Conservation (phyloP, 2,888 invertebrate species). For the Leucophora obtusa region DNA sequence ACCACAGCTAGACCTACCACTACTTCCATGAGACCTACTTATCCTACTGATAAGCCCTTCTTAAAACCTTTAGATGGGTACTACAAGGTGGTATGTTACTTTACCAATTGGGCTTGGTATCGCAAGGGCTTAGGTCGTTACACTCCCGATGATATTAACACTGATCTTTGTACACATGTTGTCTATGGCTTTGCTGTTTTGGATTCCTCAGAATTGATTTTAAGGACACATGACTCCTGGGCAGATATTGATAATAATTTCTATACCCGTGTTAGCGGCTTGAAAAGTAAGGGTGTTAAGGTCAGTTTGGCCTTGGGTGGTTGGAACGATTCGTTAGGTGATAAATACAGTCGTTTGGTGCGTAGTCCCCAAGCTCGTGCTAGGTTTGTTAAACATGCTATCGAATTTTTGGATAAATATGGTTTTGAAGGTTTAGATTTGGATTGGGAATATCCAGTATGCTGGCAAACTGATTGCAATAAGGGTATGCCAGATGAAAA, state of each 20-base stretch:
- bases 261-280: conserved; percentile 89
- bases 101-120: conserved; percentile 97
- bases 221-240: conserved; percentile 93
- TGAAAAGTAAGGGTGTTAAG: conserved; percentile 89
- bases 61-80: conserved; percentile 82
- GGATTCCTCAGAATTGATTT: conserved; percentile 87
- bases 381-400: conserved; percentile 86
- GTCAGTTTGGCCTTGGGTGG: conserved; percentile 94
- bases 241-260: conserved; percentile 93
- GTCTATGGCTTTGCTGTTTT: conserved; percentile 96
- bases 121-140: conserved; percentile 89
- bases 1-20: conserved; percentile 69
- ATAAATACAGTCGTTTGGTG: conserved; percentile 92
- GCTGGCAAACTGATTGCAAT: conserved; percentile 87
- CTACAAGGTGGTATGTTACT: conserved; percentile 92
- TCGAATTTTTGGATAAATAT: conserved; percentile 88
- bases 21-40: conserved; percentile 73
- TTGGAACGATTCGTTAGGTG: conserved; percentile 95
- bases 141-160: conserved; percentile 90
- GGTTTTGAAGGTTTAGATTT: conserved; percentile 95
- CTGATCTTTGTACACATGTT: conserved; percentile 93
- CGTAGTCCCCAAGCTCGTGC: conserved; percentile 86
- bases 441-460: conserved; percentile 94
- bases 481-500: conserved; percentile 92
- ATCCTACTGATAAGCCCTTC: conserved; percentile 72